Base-by-base conservation (phyloP, 2,888 invertebrate species). In the Doris montereyensis region DNA sequence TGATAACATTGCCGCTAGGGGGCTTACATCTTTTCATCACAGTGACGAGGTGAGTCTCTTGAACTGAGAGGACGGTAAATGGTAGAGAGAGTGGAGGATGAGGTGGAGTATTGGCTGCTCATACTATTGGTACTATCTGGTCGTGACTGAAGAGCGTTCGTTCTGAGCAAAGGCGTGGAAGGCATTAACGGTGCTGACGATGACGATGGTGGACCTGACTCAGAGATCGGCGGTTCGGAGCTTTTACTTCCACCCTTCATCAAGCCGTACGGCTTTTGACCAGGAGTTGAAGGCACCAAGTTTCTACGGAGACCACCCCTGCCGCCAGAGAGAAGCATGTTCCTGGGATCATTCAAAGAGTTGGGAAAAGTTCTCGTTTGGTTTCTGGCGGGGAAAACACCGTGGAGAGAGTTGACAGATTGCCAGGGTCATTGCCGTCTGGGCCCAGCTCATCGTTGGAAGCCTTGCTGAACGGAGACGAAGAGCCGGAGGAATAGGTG, bases 31-130 rank as follows among this genome's bases (percentile, higher is more conserved):
- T 21, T 52, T n/a, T 68, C 32, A 0, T 78, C 74, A 2, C 3
- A 0, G 5, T 57, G 1, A 32, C 32, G 52, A n/a, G 67, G 74
- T n/a, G 74, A 73, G 4, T 78, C 74, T 71, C 32, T 77, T 71
- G 30, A 78, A 68, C 41, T 79, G 57, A 62, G 57, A n/a, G 87
- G 87, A 76, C 85, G 80, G 79, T 87, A 87, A 72, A 88, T 88
- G 24, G 87, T 84, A 5, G 87, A 86, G 75, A 85, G 85, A 65
- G 84, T 84, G 62, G 87, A 88, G 24, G 82, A 87, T 17, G 86
- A 86, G 24, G 88, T 86, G 28, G 88, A 88, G 81, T 86, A 87
- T 65, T 87, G 84, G 74, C 87, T 87, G 77, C 88, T 88, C 24
- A 86, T 83, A 77, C 87, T 88, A 73, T 86, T 86, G 30, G 85